These are phyloP conservation scores for Oceanodroma tethys DNA, from an alignment of 2,113 vertebrate species.

Conservation along the genomic window DNA sequence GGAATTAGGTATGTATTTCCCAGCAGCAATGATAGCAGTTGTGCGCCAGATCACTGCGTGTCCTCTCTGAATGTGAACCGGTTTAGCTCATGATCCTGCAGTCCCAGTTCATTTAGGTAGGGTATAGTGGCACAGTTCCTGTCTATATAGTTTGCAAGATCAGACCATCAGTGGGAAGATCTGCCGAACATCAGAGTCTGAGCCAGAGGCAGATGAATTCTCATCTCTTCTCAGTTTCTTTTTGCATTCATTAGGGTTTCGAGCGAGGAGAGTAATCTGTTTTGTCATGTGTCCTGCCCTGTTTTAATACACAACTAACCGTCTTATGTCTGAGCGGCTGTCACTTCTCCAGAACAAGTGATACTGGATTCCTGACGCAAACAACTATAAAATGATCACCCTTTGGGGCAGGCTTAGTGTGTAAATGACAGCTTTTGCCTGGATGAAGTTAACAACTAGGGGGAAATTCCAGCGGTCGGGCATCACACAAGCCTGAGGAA, in stretches of 20 bases:
- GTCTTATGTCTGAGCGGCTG: not conserved
- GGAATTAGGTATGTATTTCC: conserved; percentile 1
- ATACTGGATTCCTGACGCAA: not conserved
- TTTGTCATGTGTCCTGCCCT: not conserved
- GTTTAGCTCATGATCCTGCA: not conserved
- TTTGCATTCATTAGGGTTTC: not conserved
- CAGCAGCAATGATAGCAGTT: not conserved
- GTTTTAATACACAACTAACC: not conserved
- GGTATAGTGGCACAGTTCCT: not conserved
- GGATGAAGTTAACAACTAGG: not conserved
- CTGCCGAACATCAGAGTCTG: not conserved
- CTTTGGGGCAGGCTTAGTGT: not conserved
- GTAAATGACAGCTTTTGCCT: not conserved
- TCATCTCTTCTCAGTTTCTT: not conserved
- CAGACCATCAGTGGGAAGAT: not conserved
- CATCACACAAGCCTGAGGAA: not conserved
- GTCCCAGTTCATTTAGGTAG: not conserved
- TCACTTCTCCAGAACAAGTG: not conserved
- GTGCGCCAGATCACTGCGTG: not conserved
- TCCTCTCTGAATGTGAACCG: not conserved
- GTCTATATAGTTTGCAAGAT: not conserved
- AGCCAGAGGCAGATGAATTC: not conserved
- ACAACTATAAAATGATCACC: not conserved
- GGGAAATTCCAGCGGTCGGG: not conserved
- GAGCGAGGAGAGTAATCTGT: not conserved